Evolutionary conservation across 2,113 vertebrate genomes (phyloP).

Genomic region (Ictalurus furcatus): DNA sequence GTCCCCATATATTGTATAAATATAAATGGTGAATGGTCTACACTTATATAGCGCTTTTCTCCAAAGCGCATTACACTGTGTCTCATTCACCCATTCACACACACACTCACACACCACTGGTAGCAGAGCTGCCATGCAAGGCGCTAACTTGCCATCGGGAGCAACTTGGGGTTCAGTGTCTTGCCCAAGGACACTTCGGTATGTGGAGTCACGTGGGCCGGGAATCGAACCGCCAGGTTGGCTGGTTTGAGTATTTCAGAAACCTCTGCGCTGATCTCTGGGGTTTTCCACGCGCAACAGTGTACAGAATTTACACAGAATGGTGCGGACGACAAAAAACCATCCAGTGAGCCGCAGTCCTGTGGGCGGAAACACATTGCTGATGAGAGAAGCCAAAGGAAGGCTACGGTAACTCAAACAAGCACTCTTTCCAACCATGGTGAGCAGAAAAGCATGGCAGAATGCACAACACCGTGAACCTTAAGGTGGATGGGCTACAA

Average conservation of each 20-base stretch:
- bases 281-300: background rate
- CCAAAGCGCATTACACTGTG: too few species aligned
- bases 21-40: too few species aligned
- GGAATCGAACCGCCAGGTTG: too few species aligned
- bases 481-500: background rate
- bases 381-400: background rate
- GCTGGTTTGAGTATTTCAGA: background rate
- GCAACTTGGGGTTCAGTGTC: too few species aligned
- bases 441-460: background rate
- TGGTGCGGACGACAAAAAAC: background rate
- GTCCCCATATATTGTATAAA: too few species aligned
- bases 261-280: background rate
- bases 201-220: too few species aligned
- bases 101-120: too few species aligned
- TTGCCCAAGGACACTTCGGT: too few species aligned
- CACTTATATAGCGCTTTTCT: too few species aligned
- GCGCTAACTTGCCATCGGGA: too few species aligned
- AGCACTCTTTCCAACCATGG: background rate
- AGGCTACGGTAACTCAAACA: background rate
- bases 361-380: background rate
- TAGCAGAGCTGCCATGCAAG: too few species aligned
- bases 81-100: too few species aligned
- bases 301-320: background rate
- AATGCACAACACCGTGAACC: background rate
- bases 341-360: background rate